phyloP scores from a whole-genome alignment of 1,140 invertebrate genomes.

The Bombus fervidus region DNA sequence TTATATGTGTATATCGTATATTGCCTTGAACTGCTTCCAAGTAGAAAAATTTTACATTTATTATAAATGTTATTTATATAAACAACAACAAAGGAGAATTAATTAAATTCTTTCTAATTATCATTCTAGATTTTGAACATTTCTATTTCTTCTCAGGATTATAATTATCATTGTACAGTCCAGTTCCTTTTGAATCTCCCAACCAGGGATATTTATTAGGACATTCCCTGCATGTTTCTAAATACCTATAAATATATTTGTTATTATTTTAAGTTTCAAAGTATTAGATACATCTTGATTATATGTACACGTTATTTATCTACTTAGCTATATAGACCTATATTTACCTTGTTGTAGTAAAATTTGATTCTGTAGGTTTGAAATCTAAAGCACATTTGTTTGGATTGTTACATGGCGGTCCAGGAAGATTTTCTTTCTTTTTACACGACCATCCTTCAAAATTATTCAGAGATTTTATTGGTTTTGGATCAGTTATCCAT shows the following conservation, averaged over 20 bases:
- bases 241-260: slow-evolving; percentile 85
- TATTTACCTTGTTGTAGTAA: slow-evolving; percentile 88
- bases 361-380: slow-evolving; percentile 88
- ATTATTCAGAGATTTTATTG: slow-evolving; percentile 86
- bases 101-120: slow-evolving; percentile 46
- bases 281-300: slow-evolving; percentile 9
- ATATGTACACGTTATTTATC: neutral
- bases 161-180: slow-evolving; percentile 90
- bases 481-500: slow-evolving; percentile 94
- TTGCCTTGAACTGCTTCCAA: neutral
- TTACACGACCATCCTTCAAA: slow-evolving; percentile 93
- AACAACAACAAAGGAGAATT: slow-evolving; percentile 53
- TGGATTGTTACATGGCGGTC: slow-evolving; percentile 90
- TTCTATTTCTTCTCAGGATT: slow-evolving; percentile 86
- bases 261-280: slow-evolving; percentile 22
- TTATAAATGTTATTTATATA: slow-evolving; percentile 41
- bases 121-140: slow-evolving; percentile 45
- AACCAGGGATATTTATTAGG: slow-evolving; percentile 94
- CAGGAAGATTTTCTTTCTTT: slow-evolving; percentile 86
- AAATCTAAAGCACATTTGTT: slow-evolving; percentile 93
- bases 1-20: no score
- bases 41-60: slow-evolving; percentile 22
- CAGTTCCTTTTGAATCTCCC: slow-evolving; percentile 92
- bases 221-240: slow-evolving; percentile 94
- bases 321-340: neutral